Evolutionary conservation across 2,797 vertebrate species (phyloP).

Genomic region (Rhinophrynus dorsalis): DNA sequence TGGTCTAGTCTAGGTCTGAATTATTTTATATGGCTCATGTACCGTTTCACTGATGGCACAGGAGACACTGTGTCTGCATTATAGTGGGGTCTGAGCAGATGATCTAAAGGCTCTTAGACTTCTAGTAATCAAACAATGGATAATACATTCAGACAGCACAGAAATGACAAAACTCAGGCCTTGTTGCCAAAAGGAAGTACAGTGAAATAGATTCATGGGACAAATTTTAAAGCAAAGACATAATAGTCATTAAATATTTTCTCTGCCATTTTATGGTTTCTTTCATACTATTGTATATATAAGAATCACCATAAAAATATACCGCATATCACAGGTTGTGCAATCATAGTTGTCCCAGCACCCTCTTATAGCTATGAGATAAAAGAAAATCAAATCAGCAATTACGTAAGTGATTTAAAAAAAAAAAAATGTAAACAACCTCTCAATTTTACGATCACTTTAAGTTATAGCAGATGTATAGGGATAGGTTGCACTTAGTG

Average conservation of each 20-base stretch:
- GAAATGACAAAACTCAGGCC: conserved; percentile 31
- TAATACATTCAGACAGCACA: conserved; percentile 36
- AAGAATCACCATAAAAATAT: too few relatives aligned
- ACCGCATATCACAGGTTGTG: too few relatives aligned
- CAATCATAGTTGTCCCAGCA: too few relatives aligned
- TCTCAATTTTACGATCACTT: too few relatives aligned
- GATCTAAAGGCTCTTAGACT: conserved; percentile 38
- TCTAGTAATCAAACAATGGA: conserved; percentile 37
- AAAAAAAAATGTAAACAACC: too few relatives aligned
- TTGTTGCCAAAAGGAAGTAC: conserved; percentile 15
- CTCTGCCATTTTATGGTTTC: neutral
- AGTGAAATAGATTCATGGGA: conserved; percentile 17
- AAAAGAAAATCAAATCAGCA: too few relatives aligned
- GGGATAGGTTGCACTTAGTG: too few relatives aligned
- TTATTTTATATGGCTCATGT: conserved; percentile 60
- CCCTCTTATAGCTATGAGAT: too few relatives aligned
- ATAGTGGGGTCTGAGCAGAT: conserved; percentile 38
- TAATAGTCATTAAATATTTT: conserved; percentile 11
- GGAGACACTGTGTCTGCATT: conserved; percentile 56
- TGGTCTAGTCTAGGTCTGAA: conserved; percentile 64
- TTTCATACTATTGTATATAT: too few relatives aligned
- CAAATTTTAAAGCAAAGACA: conserved; percentile 11
- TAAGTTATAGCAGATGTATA: too few relatives aligned
- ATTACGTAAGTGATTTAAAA: too few relatives aligned
- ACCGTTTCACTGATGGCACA: conserved; percentile 43